Evolutionary conservation across 37 sponge, comb jelly and placozoan genomes (phyloP), one percentile per base, ranked within the genome.

Genomic region (Ianthella basta): DNA sequence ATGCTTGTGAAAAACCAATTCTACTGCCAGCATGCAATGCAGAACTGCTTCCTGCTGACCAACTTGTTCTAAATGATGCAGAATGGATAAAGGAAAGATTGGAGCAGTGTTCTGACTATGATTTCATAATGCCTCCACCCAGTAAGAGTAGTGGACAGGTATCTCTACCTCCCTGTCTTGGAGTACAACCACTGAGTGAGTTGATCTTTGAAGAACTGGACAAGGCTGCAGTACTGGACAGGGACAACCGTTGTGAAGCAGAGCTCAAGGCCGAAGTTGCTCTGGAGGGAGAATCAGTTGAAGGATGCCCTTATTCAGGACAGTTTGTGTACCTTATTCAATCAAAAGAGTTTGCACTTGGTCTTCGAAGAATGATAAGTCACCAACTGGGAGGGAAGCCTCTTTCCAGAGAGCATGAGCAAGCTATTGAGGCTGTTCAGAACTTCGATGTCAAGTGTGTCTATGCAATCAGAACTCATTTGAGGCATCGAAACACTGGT

Each of bases 121-220:
- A 30, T 21, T 81, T 33, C 20, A 16, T 88, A 20, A 75, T 15
- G 13, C 44, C 27, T n/a, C 80, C 85, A 21, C 81, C 63, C 4
- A 67, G 64, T 15, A 82, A 78, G 56, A 36, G 27, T 25, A 66
- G 55, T 33, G 87, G 86, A 21, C 24, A 66, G 35, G 63, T 34
- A n/a, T 59, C 57, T 4, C 70, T 67, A 36, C 91, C 91, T 30
- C 15, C n/a, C 30, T 79, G 64, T 16, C 57, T 90, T 0, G 64
- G 83, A 56, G 87, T 90, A 10, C 80, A 77, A 29, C 32, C 13
- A n/a, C 41, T 90, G 12, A 86, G 86, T 20, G 24, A 57, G 23
- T 8, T 90, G 10, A 44, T 86, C 5, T 41, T 56, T 44, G 91
- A 90, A 38, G 40, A 83, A 55, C 60, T 90, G 16, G 56, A 83